Percentiles rank a stretch among this genome's conserved stretches.
Conservation (phyloP, 1,140 invertebrate species). For the Oncopeltus fasciatus region DNA sequence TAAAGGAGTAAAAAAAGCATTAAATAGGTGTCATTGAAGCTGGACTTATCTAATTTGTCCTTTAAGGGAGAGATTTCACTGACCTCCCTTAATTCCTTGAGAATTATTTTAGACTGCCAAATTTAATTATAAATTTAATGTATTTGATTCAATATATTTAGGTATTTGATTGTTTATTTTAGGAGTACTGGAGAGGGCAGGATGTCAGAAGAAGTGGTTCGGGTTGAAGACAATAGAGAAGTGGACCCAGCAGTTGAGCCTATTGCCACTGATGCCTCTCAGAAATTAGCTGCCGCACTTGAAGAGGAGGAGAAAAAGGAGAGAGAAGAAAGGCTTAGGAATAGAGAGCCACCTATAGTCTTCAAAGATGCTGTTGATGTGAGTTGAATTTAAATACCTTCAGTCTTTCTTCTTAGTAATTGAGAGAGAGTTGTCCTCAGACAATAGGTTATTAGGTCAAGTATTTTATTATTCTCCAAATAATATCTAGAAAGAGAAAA, state of each 20-base stretch:
- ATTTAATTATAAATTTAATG: no score
- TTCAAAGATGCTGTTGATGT: slow-evolving; percentile 60
- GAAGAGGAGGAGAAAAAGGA: slow-evolving; percentile 49
- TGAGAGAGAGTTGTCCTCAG: no score
- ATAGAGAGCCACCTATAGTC: slow-evolving; percentile 68
- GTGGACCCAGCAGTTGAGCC: slow-evolving; percentile 26
- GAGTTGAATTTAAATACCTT: no score
- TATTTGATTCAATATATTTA: background rate
- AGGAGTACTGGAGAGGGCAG: background rate
- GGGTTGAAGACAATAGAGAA: slow-evolving; percentile 20
- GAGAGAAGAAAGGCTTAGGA: slow-evolving; percentile 53
- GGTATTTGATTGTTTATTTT: background rate
- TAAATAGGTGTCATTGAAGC: no score
- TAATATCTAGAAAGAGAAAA: no score
- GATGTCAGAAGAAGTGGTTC: slow-evolving; percentile 7
- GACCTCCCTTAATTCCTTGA: background rate
- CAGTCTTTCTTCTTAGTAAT: no score
- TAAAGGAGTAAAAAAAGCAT: no score
- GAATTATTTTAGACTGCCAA: no score
- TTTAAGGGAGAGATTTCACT: background rate
- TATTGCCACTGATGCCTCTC: slow-evolving; percentile 18
- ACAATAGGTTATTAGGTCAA: no score
- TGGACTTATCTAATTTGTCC: no score
- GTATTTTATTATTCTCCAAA: no score
- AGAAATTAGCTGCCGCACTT: slow-evolving; percentile 20